Conservation (phyloP, 2,888 invertebrate species). For the Hemicrepidius hirtus region DNA sequence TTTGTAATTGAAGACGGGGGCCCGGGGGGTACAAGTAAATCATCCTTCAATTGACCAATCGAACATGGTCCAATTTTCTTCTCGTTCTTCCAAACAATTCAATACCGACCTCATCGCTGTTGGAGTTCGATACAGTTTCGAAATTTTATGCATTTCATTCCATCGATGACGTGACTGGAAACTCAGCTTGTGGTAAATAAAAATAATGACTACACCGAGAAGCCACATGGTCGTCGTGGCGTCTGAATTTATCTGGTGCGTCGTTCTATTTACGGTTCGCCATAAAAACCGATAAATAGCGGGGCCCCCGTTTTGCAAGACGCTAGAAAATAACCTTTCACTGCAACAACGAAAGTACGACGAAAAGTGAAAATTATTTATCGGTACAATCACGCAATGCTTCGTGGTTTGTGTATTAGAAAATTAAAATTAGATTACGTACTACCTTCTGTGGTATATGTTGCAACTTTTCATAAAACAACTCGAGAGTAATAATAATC, state of each 20-base stretch:
- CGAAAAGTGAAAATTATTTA: conserved; percentile 35
- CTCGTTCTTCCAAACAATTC: no score
- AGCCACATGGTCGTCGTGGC: conserved; percentile 13
- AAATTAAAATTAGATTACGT: background rate
- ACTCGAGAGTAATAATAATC: no score
- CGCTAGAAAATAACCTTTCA: conserved; percentile 33
- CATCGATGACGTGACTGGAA: background rate
- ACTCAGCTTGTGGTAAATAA: conserved; percentile 24
- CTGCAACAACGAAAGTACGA: conserved; percentile 27
- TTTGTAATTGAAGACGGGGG: no score
- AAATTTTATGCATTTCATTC: background rate
- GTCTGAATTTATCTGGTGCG: conserved; percentile 12
- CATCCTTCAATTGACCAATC: no score
- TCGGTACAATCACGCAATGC: background rate
- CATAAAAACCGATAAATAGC: conserved; percentile 26
- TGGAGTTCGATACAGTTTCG: no score
- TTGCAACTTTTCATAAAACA: no score
- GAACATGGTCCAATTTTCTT: no score
- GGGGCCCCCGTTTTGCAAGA: conserved; percentile 16
- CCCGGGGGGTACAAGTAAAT: no score
- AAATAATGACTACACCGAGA: background rate
- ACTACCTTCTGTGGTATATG: no score
- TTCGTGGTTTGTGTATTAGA: conserved; percentile 1
- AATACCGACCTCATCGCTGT: no score
- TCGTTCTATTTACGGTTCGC: conserved; percentile 13